These are phyloP conservation scores for Isichthys henryi DNA, from an alignment of 2,113 vertebrate genomes.

Conservation along the genomic window DNA sequence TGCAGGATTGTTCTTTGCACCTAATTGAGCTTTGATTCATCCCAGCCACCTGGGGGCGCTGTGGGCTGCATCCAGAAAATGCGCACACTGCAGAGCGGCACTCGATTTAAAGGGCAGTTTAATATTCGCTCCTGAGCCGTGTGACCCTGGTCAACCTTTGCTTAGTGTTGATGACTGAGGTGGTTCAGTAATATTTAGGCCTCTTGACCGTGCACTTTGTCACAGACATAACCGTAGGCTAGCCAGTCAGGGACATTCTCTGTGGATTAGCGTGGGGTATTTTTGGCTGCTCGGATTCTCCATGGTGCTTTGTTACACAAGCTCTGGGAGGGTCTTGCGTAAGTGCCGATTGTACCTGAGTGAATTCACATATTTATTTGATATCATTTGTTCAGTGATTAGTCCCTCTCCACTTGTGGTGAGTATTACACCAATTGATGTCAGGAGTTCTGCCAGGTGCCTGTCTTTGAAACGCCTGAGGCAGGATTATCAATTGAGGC, in stretches of 20 bases:
- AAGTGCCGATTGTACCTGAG: neutral
- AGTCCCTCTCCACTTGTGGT: neutral
- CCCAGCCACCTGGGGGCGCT: neutral
- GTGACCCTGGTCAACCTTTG: neutral
- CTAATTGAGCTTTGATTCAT: neutral
- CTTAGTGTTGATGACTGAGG: neutral
- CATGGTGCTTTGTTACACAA: neutral
- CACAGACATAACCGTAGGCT: neutral
- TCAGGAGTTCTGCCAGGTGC: neutral
- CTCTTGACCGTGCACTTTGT: neutral
- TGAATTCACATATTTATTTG: neutral
- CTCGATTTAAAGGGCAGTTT: neutral
- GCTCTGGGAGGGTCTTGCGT: neutral
- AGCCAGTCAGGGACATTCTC: neutral
- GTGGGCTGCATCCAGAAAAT: neutral
- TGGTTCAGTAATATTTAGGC: neutral
- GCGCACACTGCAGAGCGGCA: neutral
- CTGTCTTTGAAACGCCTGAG: neutral
- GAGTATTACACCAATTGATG: neutral
- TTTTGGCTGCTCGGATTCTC: neutral
- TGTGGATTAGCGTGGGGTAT: neutral
- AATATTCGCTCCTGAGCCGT: neutral
- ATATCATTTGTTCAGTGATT: conserved; percentile 2
- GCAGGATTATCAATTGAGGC: neutral
- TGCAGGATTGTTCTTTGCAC: neutral